Percentiles rank a stretch among this genome's conserved stretches.
phyloP scores from a whole-genome alignment of 2,797 vertebrate species.

The Poecile montanus region DNA sequence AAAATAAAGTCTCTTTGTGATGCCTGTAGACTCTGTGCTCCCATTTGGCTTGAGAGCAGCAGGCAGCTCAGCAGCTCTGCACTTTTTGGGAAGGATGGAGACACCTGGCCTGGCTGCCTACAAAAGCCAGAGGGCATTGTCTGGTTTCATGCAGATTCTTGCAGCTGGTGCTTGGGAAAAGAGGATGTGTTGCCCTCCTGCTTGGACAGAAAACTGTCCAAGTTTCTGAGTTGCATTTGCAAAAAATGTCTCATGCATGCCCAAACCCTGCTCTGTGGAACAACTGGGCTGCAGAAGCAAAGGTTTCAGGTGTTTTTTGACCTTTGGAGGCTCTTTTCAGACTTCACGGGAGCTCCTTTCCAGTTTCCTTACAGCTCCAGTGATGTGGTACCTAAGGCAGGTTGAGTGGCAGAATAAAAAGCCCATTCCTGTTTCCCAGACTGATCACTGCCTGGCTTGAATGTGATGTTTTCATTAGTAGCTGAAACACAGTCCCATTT shows the following conservation, averaged over 20 bases:
- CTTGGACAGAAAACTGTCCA: neutral
- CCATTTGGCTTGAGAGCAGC: neutral
- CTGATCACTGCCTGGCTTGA: constrained; percentile 5
- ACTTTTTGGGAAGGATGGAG: neutral
- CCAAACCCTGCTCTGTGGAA: neutral
- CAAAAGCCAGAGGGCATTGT: neutral
- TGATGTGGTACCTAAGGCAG: neutral
- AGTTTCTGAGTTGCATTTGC: neutral
- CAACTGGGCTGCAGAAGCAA: neutral
- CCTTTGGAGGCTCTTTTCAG: neutral
- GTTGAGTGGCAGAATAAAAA: neutral
- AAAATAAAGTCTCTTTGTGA: neutral
- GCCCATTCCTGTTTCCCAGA: neutral
- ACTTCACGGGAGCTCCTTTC: neutral
- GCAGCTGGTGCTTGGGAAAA: neutral
- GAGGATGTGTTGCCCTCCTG: neutral
- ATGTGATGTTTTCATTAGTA: constrained; percentile 46
- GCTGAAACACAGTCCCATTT: neutral
- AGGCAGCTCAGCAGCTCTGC: neutral
- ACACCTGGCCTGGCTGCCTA: neutral
- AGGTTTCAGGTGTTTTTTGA: neutral
- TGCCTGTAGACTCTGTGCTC: neutral
- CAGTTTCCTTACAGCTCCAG: neutral
- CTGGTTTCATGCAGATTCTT: neutral
- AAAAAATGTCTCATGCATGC: neutral